Conservation (phyloP, 2,888 invertebrate species). For the Sepioteuthis lessoniana region DNA sequence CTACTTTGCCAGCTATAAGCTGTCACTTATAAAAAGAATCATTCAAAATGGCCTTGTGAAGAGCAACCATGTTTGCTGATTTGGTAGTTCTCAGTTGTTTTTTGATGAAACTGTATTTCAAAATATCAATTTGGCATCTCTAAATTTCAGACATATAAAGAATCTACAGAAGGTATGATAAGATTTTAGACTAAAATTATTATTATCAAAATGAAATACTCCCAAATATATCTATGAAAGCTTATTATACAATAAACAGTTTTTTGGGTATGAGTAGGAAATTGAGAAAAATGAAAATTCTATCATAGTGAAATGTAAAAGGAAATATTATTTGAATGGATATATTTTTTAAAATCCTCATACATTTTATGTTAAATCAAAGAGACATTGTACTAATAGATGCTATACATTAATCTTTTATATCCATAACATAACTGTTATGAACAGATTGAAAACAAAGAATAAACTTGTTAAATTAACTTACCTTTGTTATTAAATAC, state of each 20-base stretch:
- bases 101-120: not conserved
- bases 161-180: not conserved
- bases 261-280: not conserved
- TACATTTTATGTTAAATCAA: not conserved
- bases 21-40: not conserved
- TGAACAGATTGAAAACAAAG: not conserved
- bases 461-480: not conserved
- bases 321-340: not conserved
- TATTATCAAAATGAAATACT: not conserved
- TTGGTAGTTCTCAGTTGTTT: not conserved
- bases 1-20: not conserved
- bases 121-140: not conserved
- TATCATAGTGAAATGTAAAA: not conserved
- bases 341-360: not conserved
- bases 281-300: not conserved
- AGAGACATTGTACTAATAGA: not conserved
- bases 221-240: not conserved
- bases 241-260: no score
- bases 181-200: not conserved
- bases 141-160: not conserved
- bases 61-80: not conserved
- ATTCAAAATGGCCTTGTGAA: not conserved
- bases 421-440: not conserved
- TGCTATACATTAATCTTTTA: not conserved
- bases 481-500: not conserved